Percentiles rank a stretch among this genome's conserved stretches.
These are phyloP conservation scores for Thalassarche chlororhynchos DNA, from an alignment of 2,113 vertebrate species.

Conservation along the genomic window DNA sequence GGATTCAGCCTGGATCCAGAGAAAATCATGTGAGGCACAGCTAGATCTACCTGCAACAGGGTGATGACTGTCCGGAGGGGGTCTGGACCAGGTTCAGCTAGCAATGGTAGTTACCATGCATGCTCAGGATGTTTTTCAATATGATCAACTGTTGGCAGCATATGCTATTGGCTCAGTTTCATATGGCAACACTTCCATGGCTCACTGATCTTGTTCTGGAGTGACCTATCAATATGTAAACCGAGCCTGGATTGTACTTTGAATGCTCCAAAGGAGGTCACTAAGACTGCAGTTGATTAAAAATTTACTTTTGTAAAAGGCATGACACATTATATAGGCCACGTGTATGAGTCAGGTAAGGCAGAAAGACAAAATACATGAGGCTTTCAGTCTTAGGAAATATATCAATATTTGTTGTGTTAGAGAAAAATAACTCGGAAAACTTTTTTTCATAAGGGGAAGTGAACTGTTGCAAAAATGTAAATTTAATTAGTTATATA, in stretches of 20 bases:
- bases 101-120: neutral
- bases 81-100: neutral
- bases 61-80: neutral
- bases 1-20: neutral
- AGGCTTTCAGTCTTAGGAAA: neutral
- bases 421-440: neutral
- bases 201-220: neutral
- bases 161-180: neutral
- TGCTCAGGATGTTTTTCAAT: neutral
- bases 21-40: neutral
- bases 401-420: neutral
- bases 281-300: constrained; percentile 29
- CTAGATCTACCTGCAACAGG: neutral
- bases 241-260: constrained; percentile 33
- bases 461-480: neutral
- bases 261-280: constrained; percentile 46
- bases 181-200: neutral
- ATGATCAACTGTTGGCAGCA: neutral
- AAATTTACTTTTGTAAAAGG: constrained; percentile 16
- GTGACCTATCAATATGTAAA: constrained; percentile 58
- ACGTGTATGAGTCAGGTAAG: neutral
- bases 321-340: neutral
- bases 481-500: neutral
- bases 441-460: neutral
- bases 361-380: neutral